A percentile compares a stretch with the other conserved stretches of the same genome.
These are phyloP conservation scores for Castor canadensis DNA, from an alignment of 2,113 vertebrate species.

Conservation along the genomic window DNA sequence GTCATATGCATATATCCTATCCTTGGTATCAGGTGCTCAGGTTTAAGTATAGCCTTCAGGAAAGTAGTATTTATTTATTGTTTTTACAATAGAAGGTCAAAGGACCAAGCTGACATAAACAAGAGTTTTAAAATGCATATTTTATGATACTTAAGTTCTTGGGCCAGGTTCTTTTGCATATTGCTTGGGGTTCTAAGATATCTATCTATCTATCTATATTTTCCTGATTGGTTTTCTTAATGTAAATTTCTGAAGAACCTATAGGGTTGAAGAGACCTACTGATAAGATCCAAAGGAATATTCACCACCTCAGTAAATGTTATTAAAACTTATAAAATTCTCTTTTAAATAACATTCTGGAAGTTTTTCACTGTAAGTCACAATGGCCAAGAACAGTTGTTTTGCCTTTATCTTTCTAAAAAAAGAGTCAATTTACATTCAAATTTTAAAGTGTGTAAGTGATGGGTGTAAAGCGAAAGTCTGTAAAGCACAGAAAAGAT, in stretches of 20 bases:
- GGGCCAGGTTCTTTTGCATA: neutral
- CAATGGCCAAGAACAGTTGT: neutral
- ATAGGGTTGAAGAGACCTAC: neutral
- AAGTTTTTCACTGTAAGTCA: neutral
- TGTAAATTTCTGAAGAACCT: neutral
- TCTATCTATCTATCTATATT: neutral
- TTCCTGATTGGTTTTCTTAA: neutral
- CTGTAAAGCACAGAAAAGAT: neutral
- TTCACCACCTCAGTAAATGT: neutral
- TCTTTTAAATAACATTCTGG: constrained; percentile 28
- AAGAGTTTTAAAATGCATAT: neutral
- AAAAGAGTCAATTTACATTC: neutral
- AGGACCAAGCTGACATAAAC: neutral
- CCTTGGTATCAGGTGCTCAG: neutral
- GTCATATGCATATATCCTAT: neutral
- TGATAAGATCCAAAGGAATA: neutral
- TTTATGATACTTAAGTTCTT: neutral
- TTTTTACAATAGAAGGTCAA: neutral
- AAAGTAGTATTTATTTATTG: constrained; percentile 8
- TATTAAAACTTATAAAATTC: constrained; percentile 39
- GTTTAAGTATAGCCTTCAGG: neutral
- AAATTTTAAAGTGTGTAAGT: constrained; percentile 49
- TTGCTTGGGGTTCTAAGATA: neutral
- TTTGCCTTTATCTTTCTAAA: neutral
- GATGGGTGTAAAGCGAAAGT: neutral